These are phyloP conservation scores for Drosophila suboccidentalis DNA, from an alignment of 2,888 invertebrate species.

Conservation along the genomic window DNA sequence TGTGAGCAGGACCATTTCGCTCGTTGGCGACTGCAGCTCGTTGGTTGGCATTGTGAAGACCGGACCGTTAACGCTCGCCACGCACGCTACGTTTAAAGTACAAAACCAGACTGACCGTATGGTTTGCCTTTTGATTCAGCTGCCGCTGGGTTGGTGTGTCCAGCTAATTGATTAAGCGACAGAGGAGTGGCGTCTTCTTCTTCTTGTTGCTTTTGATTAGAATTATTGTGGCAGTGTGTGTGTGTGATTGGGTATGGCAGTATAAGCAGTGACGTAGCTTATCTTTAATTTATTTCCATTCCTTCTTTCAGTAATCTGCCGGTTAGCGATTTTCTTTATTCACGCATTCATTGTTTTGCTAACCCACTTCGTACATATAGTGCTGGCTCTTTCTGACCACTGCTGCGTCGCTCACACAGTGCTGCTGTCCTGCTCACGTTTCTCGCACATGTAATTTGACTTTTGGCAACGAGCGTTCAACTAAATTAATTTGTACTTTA, in stretches of 20 bases:
- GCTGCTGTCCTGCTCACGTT: conserved; percentile 28
- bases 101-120: conserved; percentile 44
- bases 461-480: conserved; percentile 14
- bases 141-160: conserved; percentile 39
- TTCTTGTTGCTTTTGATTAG: conserved; percentile 45
- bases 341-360: conserved; percentile 71
- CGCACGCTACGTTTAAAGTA: conserved; percentile 55
- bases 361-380: conserved; percentile 57
- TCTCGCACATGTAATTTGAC: conserved; percentile 48
- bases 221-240: conserved; percentile 18
- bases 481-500: conserved; percentile 7
- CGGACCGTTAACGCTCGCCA: conserved; percentile 46
- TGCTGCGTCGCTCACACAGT: conserved; percentile 10
- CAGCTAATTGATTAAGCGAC: conserved; percentile 72
- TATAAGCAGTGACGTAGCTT: conserved; percentile 44
- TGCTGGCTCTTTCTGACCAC: conserved; percentile 29
- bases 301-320: conserved; percentile 47
- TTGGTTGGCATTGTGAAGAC: conserved; percentile 67
- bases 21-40: conserved; percentile 82
- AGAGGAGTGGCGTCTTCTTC: conserved; percentile 42
- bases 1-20: conserved; percentile 85
- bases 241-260: conserved; percentile 5
- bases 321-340: conserved; percentile 56
- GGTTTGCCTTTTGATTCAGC: background rate
- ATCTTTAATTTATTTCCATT: conserved; percentile 45